Evolutionary conservation across 92 coral and sea anemone genomes (phyloP).

Genomic region (Meandrina meandrites): DNA sequence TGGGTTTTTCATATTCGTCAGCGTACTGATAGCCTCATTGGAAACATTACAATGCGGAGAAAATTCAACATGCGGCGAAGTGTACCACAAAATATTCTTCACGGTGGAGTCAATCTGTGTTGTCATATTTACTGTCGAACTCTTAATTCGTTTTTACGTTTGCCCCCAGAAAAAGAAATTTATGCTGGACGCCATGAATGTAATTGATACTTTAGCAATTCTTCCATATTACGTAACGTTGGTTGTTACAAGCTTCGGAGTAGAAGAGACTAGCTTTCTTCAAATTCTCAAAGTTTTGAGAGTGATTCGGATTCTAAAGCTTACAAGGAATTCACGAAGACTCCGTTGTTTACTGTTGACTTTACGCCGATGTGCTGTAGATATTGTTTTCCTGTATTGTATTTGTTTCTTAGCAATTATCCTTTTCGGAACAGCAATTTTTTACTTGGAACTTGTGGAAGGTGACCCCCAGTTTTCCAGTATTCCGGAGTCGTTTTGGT

Average conservation of each 20-base stretch:
- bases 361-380: constrained; percentile 80
- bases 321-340: constrained; percentile 81
- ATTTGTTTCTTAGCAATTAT: constrained; percentile 84
- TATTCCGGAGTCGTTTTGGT: constrained; percentile 94
- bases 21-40: constrained; percentile 74
- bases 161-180: constrained; percentile 79
- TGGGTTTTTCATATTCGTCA: constrained; percentile 81
- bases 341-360: constrained; percentile 79
- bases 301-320: constrained; percentile 81
- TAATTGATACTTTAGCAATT: constrained; percentile 76
- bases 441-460: constrained; percentile 66
- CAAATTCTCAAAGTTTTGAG: constrained; percentile 75
- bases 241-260: constrained; percentile 67
- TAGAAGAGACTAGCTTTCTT: constrained; percentile 73
- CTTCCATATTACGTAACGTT: constrained; percentile 75
- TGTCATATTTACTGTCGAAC: constrained; percentile 73
- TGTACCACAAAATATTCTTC: constrained; percentile 57
- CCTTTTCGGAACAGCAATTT: constrained; percentile 78
- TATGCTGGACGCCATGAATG: constrained; percentile 68
- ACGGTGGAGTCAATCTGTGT: constrained; percentile 80
- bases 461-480: constrained; percentile 76
- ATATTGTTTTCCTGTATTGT: constrained; percentile 80
- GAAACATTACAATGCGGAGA: constrained; percentile 78
- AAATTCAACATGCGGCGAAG: constrained; percentile 69
- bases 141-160: constrained; percentile 72